phyloP scores from a whole-genome alignment of 2,797 vertebrate genomes.

The Centroberyx gerrardi region DNA sequence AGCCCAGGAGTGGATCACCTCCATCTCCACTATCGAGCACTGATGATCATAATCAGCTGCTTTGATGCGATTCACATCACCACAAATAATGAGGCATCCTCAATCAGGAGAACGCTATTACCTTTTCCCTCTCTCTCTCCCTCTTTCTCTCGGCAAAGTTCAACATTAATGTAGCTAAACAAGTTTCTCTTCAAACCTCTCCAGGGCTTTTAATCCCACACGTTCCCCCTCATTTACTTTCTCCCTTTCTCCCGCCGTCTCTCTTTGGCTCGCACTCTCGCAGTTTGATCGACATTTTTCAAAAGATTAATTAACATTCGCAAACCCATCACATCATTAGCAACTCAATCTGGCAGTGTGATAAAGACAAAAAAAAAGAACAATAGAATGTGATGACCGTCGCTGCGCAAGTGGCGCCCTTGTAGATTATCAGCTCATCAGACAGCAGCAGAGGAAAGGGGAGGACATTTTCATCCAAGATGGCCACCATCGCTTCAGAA shows the following conservation, averaged over 20 bases:
- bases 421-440: slow-evolving; percentile 45
- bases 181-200: slow-evolving; percentile 60
- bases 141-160: slow-evolving; percentile 50
- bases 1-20: slow-evolving; percentile 79
- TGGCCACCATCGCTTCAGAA: slow-evolving; percentile 23
- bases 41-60: slow-evolving; percentile 86
- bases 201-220: slow-evolving; percentile 53
- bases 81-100: slow-evolving; percentile 80
- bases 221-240: slow-evolving; percentile 36
- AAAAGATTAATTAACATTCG: slow-evolving; percentile 64
- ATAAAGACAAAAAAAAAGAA: slow-evolving; percentile 41
- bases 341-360: slow-evolving; percentile 32
- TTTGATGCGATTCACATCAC: slow-evolving; percentile 79
- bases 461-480: slow-evolving; percentile 42
- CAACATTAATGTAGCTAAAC: slow-evolving; percentile 67
- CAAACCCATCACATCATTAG: slow-evolving; percentile 47
- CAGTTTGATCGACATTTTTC: slow-evolving; percentile 46
- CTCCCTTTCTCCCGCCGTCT: slow-evolving; percentile 8
- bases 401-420: neutral
- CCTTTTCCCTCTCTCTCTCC: slow-evolving; percentile 49
- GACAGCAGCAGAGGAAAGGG: slow-evolving; percentile 19
- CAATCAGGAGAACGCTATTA: slow-evolving; percentile 69
- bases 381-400: slow-evolving; percentile 40
- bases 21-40: slow-evolving; percentile 77
- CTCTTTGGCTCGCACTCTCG: slow-evolving; percentile 16